These are phyloP conservation scores for Drosophila gunungcola DNA, from an alignment of 1,140 invertebrate species.

Conservation along the genomic window DNA sequence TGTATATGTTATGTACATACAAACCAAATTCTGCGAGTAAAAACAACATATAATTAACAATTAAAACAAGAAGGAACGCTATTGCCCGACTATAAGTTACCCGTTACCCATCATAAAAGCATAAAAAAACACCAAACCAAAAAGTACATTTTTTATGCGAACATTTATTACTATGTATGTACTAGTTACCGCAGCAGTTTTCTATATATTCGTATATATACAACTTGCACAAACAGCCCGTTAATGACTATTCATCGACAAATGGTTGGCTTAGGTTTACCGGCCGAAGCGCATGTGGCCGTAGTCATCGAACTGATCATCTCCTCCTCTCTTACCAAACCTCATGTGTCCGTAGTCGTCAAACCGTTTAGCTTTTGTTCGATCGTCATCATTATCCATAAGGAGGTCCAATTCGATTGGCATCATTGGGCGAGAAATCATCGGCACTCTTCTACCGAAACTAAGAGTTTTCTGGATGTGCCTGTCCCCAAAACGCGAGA, in stretches of 20 bases:
- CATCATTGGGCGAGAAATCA: slow-evolving; percentile 53
- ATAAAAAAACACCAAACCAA: too few species aligned
- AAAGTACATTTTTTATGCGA: not conserved
- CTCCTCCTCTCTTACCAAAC: slow-evolving; percentile 86
- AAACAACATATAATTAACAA: too few species aligned
- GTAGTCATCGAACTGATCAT: slow-evolving; percentile 87
- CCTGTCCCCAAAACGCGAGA: slow-evolving; percentile 12
- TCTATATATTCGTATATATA: not conserved
- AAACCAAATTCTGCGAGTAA: too few species aligned
- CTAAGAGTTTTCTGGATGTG: slow-evolving; percentile 31
- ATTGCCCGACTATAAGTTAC: too few species aligned
- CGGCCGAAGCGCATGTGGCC: slow-evolving; percentile 88
- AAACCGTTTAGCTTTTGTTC: slow-evolving; percentile 86
- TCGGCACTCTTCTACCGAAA: slow-evolving; percentile 27
- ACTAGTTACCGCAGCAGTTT: not conserved
- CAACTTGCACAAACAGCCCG: not conserved
- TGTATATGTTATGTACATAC: too few species aligned
- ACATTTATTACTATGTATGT: not conserved
- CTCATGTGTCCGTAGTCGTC: slow-evolving; percentile 88
- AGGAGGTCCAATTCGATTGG: slow-evolving; percentile 76
- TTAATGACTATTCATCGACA: not conserved
- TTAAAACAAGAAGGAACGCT: too few species aligned
- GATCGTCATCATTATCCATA: slow-evolving; percentile 86
- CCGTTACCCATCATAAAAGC: too few species aligned
- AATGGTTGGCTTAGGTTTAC: slow-evolving; percentile 7